Evolutionary conservation across 1,140 invertebrate species (phyloP).

Genomic region (Odontomachus brunneus): DNA sequence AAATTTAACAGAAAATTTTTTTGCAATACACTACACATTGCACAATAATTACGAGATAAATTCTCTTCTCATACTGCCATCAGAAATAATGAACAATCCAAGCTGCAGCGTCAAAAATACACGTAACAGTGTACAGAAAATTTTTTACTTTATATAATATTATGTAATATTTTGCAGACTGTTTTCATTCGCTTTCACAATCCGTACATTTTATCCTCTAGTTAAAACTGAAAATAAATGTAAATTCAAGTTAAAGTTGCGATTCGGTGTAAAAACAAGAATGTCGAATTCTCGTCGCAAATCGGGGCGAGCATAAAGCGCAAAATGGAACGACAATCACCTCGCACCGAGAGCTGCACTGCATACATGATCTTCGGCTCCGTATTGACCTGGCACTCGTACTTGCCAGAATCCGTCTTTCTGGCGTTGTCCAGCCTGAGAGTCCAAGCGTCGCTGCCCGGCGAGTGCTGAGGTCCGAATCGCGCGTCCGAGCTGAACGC

Average conservation of each 20-base stretch:
- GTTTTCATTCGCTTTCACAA: too few species aligned
- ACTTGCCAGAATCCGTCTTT: slow-evolving; percentile 89
- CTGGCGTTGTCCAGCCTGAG: slow-evolving; percentile 89
- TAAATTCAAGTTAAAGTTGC: neutral
- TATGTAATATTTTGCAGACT: too few species aligned
- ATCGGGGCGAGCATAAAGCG: slow-evolving; percentile 27
- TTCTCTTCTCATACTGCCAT: too few species aligned
- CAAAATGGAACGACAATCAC: slow-evolving; percentile 80
- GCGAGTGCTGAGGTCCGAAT: slow-evolving; percentile 87
- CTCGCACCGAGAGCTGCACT: slow-evolving; percentile 88
- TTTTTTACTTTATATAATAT: too few species aligned
- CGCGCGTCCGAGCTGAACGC: slow-evolving; percentile 91
- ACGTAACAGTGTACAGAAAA: too few species aligned
- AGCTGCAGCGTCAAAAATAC: too few species aligned
- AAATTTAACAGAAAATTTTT: too few species aligned
- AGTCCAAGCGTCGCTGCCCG: slow-evolving; percentile 88
- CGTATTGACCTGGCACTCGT: slow-evolving; percentile 93
- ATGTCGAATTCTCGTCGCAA: slow-evolving; percentile 12
- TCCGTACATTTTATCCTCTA: too few species aligned
- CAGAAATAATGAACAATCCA: too few species aligned
- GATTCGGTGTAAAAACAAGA: slow-evolving; percentile 5
- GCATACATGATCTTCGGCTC: slow-evolving; percentile 91
- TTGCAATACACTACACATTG: too few species aligned
- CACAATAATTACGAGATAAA: too few species aligned
- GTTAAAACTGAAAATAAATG: too few species aligned